Evolutionary conservation across 2,888 invertebrate species (phyloP), one percentile per base, ranked within the genome.

Genomic region (Plebejus melissa): DNA sequence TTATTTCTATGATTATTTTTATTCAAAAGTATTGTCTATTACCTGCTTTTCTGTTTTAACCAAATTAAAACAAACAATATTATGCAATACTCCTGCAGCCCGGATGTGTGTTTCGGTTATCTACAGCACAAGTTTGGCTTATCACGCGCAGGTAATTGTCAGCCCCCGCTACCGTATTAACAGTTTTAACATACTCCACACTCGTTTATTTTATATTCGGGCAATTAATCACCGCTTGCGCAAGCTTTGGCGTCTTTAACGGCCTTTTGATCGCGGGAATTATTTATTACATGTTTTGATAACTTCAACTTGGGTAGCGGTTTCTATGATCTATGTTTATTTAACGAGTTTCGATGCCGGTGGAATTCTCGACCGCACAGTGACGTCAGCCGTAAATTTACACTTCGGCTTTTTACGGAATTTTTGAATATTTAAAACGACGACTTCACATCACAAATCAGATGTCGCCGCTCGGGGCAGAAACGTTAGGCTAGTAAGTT

Each of bases 81-180:
- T 22, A 22, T 22, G 1, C 54, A 54, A 4, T 54, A 16, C 54
- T 54, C 54, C 16, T 54, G 54, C 54, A 54, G 54, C 16, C 54
- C 54, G 16, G 46, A 54, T 54, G 54, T 16, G 16, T 54, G 54
- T 54, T 54, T 16, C 54, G 54, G 54, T 54, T 54, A 54, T 54
- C 54, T 54, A 54, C 16, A 16, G 54, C 54, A 16, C 54, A 54
- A 54, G 54, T 54, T 54, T 4, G 54, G 54, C 54, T 54, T 54
- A 54, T 16, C 54, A 54, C 13, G 54, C 54, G 69, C 75, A 77
- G 77, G 79, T 78, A 75, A 50, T 83, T 86, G 87, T 85, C 60
- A 28, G 60, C 6, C 80, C 79, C 76, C 72, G 88, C 91, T 88
- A 90, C 91, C 84, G 89, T 87, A 86, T 80, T 77, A 76, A 77